Percentiles rank a stretch among this genome's conserved stretches.
Evolutionary conservation across 2,888 invertebrate species (phyloP).

Genomic region (Sminthurinus aureus): DNA sequence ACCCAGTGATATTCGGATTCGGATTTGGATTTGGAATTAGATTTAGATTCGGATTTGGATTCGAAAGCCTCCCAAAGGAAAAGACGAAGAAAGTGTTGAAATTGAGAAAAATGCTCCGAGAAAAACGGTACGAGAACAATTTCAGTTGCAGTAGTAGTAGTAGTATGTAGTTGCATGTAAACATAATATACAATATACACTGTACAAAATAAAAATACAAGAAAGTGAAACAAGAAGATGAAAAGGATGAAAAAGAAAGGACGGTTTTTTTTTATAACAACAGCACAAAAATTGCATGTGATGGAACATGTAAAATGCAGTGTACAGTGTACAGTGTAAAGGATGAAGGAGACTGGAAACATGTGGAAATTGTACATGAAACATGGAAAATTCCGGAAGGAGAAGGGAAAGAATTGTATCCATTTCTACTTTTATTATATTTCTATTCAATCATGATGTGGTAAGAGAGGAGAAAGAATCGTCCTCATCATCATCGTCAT

Average conservation of each 20-base stretch:
- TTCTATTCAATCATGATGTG: slow-evolving; percentile 25
- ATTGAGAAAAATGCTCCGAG: not conserved
- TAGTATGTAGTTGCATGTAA: not conserved
- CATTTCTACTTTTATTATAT: not conserved
- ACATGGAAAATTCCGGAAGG: too few relatives aligned
- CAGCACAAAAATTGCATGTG: too few relatives aligned
- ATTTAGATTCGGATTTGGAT: not conserved
- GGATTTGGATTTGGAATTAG: not conserved
- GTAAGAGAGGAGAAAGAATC: not conserved
- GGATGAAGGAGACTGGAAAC: not conserved
- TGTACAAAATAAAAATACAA: too few relatives aligned
- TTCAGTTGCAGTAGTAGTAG: too few relatives aligned
- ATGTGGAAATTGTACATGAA: not conserved
- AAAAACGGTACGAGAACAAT: not conserved
- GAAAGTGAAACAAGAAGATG: too few relatives aligned
- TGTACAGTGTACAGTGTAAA: too few relatives aligned
- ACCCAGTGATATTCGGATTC: too few relatives aligned
- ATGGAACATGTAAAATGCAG: too few relatives aligned
- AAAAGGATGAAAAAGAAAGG: too few relatives aligned
- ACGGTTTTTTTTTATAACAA: too few relatives aligned
- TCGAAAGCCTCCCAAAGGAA: not conserved
- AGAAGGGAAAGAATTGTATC: not conserved
- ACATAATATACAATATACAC: not conserved
- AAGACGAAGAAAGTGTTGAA: not conserved
- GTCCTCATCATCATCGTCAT: not conserved